Conservation (phyloP, 2,113 vertebrate species). For the Spea multiplicata region DNA sequence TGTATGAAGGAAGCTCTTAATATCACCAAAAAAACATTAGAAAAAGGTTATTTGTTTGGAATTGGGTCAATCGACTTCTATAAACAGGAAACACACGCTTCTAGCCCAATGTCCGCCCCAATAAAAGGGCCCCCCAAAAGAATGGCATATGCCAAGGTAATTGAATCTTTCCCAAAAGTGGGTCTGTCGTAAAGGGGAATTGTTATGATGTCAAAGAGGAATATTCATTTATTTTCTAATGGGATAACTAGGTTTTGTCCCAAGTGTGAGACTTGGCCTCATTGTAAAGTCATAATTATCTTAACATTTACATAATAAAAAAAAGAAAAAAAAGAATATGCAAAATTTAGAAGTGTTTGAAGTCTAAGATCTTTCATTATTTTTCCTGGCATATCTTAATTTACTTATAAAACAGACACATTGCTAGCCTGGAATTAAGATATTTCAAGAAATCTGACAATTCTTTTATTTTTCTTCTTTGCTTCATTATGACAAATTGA, state of each 20-base stretch:
- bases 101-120: no score
- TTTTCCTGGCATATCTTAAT: conserved; percentile 23
- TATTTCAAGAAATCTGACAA: conserved; percentile 27
- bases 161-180: neutral
- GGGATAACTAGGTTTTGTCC: conserved; percentile 40
- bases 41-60: no score
- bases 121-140: no score
- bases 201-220: conserved; percentile 18
- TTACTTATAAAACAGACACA: conserved; percentile 19
- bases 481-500: conserved; percentile 30
- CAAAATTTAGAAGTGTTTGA: conserved; percentile 31
- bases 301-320: conserved; percentile 34
- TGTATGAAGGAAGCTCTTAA: no score
- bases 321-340: conserved; percentile 23
- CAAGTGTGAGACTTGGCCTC: conserved; percentile 33
- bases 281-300: conserved; percentile 28
- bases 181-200: conserved; percentile 22
- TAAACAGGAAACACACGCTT: no score
- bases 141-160: no score
- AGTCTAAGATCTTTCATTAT: conserved; percentile 26
- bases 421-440: conserved; percentile 21
- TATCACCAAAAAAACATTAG: no score
- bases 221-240: conserved; percentile 28
- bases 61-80: no score
- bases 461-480: conserved; percentile 4